Base-by-base conservation (phyloP, 2,797 vertebrate species). In the Astyanax mexicanus region DNA sequence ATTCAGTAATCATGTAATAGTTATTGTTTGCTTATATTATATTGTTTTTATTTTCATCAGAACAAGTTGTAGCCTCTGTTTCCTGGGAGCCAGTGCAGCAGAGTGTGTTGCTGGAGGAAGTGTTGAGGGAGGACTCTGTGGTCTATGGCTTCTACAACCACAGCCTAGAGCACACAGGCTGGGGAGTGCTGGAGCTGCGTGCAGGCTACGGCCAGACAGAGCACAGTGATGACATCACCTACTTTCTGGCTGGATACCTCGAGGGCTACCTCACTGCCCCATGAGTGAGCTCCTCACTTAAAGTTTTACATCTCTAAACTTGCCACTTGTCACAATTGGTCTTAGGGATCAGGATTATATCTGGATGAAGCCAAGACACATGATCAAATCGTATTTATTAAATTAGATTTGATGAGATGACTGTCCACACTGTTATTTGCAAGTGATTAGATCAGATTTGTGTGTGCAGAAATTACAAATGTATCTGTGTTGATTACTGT, bases 61-160 rank as follows among this genome's bases (percentile, higher is more conserved):
- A 32, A 29, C 29, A 5, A 32, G 5, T 45, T 2, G 42, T 45
- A 87, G 95, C 95, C 89, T 96, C 95, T 0, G 92, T 91, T 11
- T 94, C 92, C 84, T 97, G 95, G 95, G 86, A 93, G 77, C 87
- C 69, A 87, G 80, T 88, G 61, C 88, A 90, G 86, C 95, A 94
- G 85, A 84, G 81, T 45, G 88, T 96, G 60, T 81, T 88, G 79
- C 76, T 96, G 83, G 95, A 81, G 77, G 88, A 95, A 4, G 88
- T 84, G 64, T 35, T 80, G 1, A 90, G 95, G 83, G 95, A 96
- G 83, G 89, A 78, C 29, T n/a, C n/a, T 7, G 86, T 73, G 0
- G 95, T 94, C 7, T 96, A 94, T 13, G 96, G 95, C 15, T 96
- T 92, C 90, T 97, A 95, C 85, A 98, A 96, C 58, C 87, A 97